These are phyloP conservation scores for Ochotona princeps DNA, from an alignment of 2,113 vertebrate genomes.

Conservation along the genomic window DNA sequence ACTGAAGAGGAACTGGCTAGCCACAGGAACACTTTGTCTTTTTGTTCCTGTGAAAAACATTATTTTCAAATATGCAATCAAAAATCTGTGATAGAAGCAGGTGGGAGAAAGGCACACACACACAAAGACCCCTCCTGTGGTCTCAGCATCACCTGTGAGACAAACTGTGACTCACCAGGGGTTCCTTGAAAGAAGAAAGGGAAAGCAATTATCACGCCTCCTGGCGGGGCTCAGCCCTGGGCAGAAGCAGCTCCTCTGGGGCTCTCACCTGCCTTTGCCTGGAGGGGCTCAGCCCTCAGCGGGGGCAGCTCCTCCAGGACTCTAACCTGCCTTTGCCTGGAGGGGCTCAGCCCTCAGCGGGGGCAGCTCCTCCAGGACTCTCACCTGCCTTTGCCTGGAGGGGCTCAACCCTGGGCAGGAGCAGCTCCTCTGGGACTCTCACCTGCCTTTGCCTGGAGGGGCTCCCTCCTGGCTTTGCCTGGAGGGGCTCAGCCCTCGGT, in stretches of 20 bases:
- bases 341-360: not conserved
- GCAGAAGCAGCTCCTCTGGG: not conserved
- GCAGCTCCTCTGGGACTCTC: too few relatives aligned
- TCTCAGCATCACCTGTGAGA: constrained; percentile 13
- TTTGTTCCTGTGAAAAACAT: not conserved
- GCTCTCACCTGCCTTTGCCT: too few relatives aligned
- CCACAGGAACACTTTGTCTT: not conserved
- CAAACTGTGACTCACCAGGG: constrained; percentile 42
- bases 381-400: not conserved
- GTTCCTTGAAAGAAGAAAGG: constrained; percentile 30
- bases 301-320: too few relatives aligned
- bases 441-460: too few relatives aligned
- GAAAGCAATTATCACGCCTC: constrained; percentile 68
- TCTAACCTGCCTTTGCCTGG: not conserved
- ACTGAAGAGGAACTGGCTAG: not conserved
- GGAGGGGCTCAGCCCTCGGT: too few relatives aligned
- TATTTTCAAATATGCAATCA: constrained; percentile 49
- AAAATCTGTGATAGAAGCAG: not conserved
- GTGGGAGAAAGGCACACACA: not conserved
- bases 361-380: not conserved
- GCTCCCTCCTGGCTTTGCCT: too few relatives aligned
- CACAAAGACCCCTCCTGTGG: constrained; percentile 21
- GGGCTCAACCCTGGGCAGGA: not conserved
- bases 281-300: too few relatives aligned
- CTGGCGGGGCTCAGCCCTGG: not conserved